Evolutionary conservation across 2,888 invertebrate species (phyloP), one percentile per base, ranked within the genome.

Genomic region (Caenorhabditis wallacei): DNA sequence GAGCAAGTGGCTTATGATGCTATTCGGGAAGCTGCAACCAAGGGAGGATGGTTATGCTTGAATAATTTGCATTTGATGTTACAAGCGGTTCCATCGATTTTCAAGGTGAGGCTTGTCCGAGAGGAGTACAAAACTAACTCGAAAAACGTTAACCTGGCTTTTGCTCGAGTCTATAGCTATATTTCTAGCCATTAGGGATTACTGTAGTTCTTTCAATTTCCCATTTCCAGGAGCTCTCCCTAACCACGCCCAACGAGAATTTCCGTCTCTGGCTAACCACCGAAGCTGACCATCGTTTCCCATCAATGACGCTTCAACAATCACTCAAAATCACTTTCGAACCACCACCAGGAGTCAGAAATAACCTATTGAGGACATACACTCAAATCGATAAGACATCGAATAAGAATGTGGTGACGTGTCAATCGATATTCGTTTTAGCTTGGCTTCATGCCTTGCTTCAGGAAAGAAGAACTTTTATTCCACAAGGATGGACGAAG

Each of bases 401-500:
- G 24, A 92, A 48, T 8, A n/a, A 92, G 40, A 91, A 89, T 75
- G 89, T 92, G 0, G 86, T 92, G 11, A 88, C 93, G 18, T 88
- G 92, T 18, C 94, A 94, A 89, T 93, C 94, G 0, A 92, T 95
- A 75, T 95, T 98, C 89, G 95, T 95, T 7, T 93, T 97, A 18
- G 95, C 97, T 84, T 95, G 96, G 94, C 94, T 96, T 74, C 97
- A 98, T 92, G 96, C 98, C 0, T 94, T 97, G 16, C 94, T 97
- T 68, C 94, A 94, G 88, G 98, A 99, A 93, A 94, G 99, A 51
- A 94, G 98, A 79, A 95, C 95, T 68, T 98, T 95, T 92, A 95
- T 97, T 88, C 97, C 97, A 0, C 96, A 94, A 92, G 95, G 96
- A 0, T 97, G 96, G 96, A 95, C 95, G 0, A 95, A 95, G 91